Base-by-base conservation (phyloP, 2,113 vertebrate species). In the Macaca nemestrina region DNA sequence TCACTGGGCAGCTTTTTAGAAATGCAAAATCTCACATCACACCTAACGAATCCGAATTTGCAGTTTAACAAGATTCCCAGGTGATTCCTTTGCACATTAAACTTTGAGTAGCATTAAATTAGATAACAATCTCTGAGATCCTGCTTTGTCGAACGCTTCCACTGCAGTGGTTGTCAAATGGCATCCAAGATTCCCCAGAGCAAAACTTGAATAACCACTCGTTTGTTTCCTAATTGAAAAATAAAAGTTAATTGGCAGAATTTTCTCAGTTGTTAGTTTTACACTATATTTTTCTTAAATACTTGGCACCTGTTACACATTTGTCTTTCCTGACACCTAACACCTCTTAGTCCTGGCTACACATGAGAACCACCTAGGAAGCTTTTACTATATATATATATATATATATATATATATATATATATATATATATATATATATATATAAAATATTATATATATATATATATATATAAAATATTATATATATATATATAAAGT, bases 181-280 rank as follows among this genome's bases (percentile, higher is more conserved):
- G n/a, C 38, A 48, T 45, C 57, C 52, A 73, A 57, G 35, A 95
- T 79, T 95, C 13, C 68, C 73, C 59, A 38, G 52, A 73, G 30
- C 23, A 91, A 72, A 86, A 91, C 78, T 83, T 70, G 57, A 97
- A 52, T 97, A 79, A 52, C 84, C 32, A 17, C 30, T 96, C 1
- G 12, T 14, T 92, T 92, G 45, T 80, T 81, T 23, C 52, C 52
- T 86, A 43, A 68, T 94, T 89, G 30, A 67, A 72, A 89, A 68
- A 75, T 45, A 55, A 83, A 25, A 10, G 40, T 55, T 89, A 70
- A 92, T 92, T 92, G 38, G 30, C 68, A 85, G 35, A 86, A 73
- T 87, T 91, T 96, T 93, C 13, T 90, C 70, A 70, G 3, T 95
- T 96, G 9, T 78, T 75, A 61, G 64, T 76, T 90, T 85, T 89